These are phyloP conservation scores for Tribolium madens DNA, from an alignment of 1,140 invertebrate genomes.

Conservation along the genomic window DNA sequence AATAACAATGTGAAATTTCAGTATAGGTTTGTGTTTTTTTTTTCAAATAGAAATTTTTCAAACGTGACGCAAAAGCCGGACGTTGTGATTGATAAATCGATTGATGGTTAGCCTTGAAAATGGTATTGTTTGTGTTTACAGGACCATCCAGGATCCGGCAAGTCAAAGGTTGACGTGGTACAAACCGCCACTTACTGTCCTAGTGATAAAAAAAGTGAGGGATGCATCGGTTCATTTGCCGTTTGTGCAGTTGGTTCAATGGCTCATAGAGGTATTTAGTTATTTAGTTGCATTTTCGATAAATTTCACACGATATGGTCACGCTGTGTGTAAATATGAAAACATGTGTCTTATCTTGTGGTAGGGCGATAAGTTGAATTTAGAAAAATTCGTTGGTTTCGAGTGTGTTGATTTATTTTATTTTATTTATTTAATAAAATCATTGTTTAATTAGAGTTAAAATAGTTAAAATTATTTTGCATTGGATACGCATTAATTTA, in stretches of 20 bases:
- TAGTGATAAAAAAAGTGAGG: slow-evolving; percentile 96
- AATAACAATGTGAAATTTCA: slow-evolving; percentile 32
- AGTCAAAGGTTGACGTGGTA: slow-evolving; percentile 96
- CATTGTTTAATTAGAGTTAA: no score
- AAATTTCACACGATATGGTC: not conserved
- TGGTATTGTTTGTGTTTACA: slow-evolving; percentile 67
- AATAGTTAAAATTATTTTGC: no score
- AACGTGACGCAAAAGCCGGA: slow-evolving; percentile 1
- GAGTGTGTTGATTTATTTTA: no score
- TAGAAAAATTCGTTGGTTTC: not conserved
- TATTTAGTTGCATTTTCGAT: not conserved
- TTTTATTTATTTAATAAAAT: no score
- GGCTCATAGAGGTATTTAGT: slow-evolving; percentile 85
- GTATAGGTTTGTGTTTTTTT: slow-evolving; percentile 36
- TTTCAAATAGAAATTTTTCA: not conserved
- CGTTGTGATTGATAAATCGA: slow-evolving; percentile 28
- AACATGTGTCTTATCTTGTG: not conserved
- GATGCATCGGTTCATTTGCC: slow-evolving; percentile 90
- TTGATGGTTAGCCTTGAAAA: not conserved
- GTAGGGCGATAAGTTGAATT: not conserved
- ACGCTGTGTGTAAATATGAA: not conserved
- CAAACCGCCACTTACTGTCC: slow-evolving; percentile 92
- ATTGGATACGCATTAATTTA: no score
- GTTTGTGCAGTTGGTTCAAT: slow-evolving; percentile 93
- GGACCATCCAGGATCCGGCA: slow-evolving; percentile 97